Conservation (phyloP, 2,888 invertebrate species). For the Epistrophella euchroma region DNA sequence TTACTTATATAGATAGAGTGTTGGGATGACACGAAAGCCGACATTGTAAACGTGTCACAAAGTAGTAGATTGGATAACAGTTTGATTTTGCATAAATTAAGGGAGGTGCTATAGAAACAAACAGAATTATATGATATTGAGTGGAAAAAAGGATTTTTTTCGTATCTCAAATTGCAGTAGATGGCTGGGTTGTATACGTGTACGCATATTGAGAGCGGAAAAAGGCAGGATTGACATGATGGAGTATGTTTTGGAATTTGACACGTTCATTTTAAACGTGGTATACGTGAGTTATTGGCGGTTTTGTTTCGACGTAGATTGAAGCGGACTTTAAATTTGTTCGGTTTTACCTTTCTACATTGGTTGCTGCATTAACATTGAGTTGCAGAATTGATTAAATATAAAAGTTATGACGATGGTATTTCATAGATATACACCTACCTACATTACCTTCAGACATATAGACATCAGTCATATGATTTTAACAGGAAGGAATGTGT, state of each 20-base stretch:
- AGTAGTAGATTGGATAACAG: conserved; percentile 32
- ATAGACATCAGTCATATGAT: too few relatives aligned
- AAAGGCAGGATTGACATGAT: conserved; percentile 8
- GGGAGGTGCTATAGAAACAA: conserved; percentile 11
- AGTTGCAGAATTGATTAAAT: too few relatives aligned
- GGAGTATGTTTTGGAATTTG: conserved; percentile 12
- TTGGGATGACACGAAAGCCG: conserved; percentile 29
- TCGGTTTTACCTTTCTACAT: neutral
- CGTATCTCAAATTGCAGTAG: neutral
- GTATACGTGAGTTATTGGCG: neutral
- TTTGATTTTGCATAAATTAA: conserved; percentile 55
- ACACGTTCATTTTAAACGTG: conserved; percentile 29
- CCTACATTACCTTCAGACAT: too few relatives aligned
- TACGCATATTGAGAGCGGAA: neutral
- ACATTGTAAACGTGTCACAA: conserved; percentile 48
- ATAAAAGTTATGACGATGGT: too few relatives aligned
- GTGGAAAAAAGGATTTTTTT: conserved; percentile 1
- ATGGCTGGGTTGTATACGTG: too few relatives aligned
- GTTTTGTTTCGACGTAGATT: neutral
- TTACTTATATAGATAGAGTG: too few relatives aligned
- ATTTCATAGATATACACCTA: too few relatives aligned
- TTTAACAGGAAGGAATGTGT: too few relatives aligned
- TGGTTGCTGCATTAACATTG: neutral
- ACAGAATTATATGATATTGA: conserved; percentile 17
- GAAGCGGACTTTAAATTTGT: neutral